Evolutionary conservation across 2,888 invertebrate species (phyloP), one percentile per base, ranked within the genome.

Genomic region (Xestia c-nigrum): DNA sequence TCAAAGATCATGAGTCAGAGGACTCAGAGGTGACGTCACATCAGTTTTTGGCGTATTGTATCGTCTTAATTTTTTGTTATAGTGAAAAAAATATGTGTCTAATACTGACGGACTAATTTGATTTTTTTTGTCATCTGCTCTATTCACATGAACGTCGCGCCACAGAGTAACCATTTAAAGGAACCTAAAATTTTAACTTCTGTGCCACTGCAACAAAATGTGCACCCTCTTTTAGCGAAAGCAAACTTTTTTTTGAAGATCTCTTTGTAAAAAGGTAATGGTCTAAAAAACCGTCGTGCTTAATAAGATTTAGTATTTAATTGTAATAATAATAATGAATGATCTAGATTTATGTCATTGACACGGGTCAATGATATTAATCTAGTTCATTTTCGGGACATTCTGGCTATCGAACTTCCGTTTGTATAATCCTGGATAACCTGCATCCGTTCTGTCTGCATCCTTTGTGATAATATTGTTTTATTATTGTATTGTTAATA

Each of bases 391-490:
- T 72, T 73, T 70, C 10, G 57, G 40, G 38, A 12, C 31, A 71
- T 46, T 69, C 38, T 1, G 14, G 10, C 71, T 52, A 80, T 72
- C 69, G 3, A 40, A 59, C 55, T 74, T 83, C 85, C 83, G 69
- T 10, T 71, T 2, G 16, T 71, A 47, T 78, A 10, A 85, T 72
- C 66, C 63, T 24, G 72, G 70, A 76, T 85, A 81, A 85, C 72
- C 72, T 81, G 19, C 46, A 55, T 83, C 85, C 82, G 67, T 10
- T 6, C 6, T 2, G 31, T 21, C 46, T 69, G 57, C 63, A 72
- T 69, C 70, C 77, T 70, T 24, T 85, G 0, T 50, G 71, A 69
- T 71, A 74, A 64, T 9, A 21, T 79, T n/a, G 19, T 50, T 38
- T 59, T 31, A 14, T 24, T 52, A 16, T 52, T 68, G 2, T 31